phyloP scores from a whole-genome alignment of 2,113 vertebrate genomes.

The Rhadina sibilatrix region DNA sequence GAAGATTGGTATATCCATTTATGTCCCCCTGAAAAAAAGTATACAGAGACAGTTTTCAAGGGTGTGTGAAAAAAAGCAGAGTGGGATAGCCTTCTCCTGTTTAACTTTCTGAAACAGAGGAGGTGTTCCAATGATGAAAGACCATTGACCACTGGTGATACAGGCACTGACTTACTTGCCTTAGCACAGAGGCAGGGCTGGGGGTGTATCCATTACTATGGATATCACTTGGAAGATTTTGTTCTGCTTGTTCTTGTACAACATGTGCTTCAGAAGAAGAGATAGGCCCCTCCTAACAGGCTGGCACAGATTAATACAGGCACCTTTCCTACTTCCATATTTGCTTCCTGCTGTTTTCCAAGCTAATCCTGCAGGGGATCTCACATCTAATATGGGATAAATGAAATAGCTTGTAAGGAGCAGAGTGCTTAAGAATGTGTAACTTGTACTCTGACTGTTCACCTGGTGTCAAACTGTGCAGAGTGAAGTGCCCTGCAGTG shows the following conservation, averaged over 20 bases:
- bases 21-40: background rate
- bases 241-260: background rate
- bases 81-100: background rate
- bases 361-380: background rate
- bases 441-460: background rate
- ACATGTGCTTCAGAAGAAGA: background rate
- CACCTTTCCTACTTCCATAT: background rate
- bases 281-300: background rate
- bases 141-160: fast-evolving
- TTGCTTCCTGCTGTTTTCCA: background rate
- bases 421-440: background rate
- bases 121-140: background rate
- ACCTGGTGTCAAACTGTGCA: background rate
- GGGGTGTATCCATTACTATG: background rate
- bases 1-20: background rate
- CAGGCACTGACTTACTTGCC: background rate
- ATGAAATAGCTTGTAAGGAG: background rate
- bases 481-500: background rate
- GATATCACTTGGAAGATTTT: background rate
- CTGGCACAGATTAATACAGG: background rate
- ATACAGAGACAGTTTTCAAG: background rate
- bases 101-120: background rate
- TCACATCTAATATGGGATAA: background rate
- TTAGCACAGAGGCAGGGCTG: background rate
- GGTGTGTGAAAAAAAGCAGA: background rate